Conservation (phyloP, 1,140 invertebrate genomes). For the Cyrtorhinus lividipennis region DNA sequence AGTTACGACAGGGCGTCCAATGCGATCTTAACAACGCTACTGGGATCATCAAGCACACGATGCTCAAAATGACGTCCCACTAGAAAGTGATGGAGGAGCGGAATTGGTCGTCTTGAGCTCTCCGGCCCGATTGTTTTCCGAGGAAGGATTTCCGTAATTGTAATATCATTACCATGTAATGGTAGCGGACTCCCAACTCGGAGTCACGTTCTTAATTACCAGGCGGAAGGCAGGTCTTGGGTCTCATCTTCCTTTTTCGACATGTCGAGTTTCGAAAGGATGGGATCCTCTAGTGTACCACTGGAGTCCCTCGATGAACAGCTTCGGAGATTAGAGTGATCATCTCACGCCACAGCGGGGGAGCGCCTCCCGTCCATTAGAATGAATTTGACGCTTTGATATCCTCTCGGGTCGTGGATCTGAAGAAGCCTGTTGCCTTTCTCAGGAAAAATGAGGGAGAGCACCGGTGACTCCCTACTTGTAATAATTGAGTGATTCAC, state of each 20-base stretch:
- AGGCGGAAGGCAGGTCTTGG: not conserved
- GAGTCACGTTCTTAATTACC: slow-evolving; percentile 8
- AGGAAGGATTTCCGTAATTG: not conserved
- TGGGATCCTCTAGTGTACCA: not conserved
- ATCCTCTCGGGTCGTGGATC: too few species aligned
- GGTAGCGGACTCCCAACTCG: not conserved
- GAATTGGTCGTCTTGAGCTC: not conserved
- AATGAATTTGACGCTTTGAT: not conserved
- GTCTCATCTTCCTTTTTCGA: not conserved
- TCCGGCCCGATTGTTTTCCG: not conserved
- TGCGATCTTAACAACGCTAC: too few species aligned
- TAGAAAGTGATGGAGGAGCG: not conserved
- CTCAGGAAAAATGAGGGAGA: too few species aligned
- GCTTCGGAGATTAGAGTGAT: not conserved
- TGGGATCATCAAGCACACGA: too few species aligned
- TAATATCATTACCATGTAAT: slow-evolving; percentile 3
- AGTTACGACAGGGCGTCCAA: too few species aligned
- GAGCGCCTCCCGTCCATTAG: not conserved
- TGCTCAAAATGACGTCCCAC: too few species aligned
- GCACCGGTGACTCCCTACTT: too few species aligned
- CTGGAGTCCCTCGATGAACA: not conserved
- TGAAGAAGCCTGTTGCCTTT: too few species aligned
- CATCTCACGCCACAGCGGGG: not conserved
- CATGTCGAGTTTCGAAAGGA: not conserved
- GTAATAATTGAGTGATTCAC: too few species aligned